These are phyloP conservation scores for Sminthopsis crassicaudata DNA, from an alignment of 2,113 vertebrate species.

Conservation along the genomic window DNA sequence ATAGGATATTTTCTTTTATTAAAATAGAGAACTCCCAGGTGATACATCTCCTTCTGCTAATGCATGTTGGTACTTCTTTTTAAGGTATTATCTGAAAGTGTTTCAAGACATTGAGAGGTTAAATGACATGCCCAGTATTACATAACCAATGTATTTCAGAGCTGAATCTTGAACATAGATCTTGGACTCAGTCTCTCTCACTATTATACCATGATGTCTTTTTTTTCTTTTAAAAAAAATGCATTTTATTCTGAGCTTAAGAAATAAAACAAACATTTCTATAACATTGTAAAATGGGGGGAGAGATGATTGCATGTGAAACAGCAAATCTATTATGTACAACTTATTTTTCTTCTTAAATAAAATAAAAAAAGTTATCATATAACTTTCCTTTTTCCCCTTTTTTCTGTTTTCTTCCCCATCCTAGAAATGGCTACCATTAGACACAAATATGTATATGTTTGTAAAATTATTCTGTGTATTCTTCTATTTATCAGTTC, in stretches of 20 bases:
- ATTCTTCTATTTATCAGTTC: not conserved
- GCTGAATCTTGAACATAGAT: not conserved
- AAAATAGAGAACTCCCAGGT: not conserved
- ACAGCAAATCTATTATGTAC: not conserved
- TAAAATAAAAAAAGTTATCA: not conserved
- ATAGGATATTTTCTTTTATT: not conserved
- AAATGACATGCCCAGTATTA: not conserved
- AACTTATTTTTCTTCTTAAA: not conserved
- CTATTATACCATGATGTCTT: not conserved
- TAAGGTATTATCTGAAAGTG: not conserved
- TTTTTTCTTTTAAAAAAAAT: not conserved
- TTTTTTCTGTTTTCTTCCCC: not conserved
- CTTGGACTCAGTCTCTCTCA: not conserved
- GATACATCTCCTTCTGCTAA: not conserved
- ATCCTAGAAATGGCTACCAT: not conserved
- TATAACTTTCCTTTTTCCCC: not conserved
- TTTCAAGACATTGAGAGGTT: not conserved
- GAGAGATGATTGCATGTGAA: not conserved
- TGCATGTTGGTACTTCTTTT: not conserved
- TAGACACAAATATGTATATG: not conserved
- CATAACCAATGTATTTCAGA: not conserved
- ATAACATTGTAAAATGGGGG: not conserved
- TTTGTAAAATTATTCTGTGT: not conserved
- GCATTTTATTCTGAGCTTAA: not conserved
- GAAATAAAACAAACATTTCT: not conserved